These are phyloP conservation scores for Sebastes oblongus DNA, from an alignment of 2,797 vertebrate genomes.

Conservation along the genomic window DNA sequence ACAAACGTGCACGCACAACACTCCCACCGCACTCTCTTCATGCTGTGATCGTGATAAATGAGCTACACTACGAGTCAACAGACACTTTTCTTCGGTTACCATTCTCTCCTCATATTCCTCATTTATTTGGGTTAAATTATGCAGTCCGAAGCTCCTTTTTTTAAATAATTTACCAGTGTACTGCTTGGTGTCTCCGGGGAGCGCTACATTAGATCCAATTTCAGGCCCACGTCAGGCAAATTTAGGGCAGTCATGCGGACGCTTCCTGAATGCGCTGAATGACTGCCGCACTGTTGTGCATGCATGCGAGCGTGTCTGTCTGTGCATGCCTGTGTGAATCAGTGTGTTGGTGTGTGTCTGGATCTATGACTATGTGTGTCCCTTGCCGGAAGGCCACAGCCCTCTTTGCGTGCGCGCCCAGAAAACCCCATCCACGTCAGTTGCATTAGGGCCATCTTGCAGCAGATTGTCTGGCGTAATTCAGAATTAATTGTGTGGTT, in stretches of 20 bases:
- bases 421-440: slow-evolving; percentile 27
- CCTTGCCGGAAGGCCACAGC: slow-evolving; percentile 13
- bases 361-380: slow-evolving; percentile 7
- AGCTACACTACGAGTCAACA: slow-evolving; percentile 49
- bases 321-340: slow-evolving; percentile 1
- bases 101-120: slow-evolving; percentile 59
- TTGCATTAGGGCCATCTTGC: slow-evolving; percentile 41
- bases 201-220: slow-evolving; percentile 71
- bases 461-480: slow-evolving; percentile 61
- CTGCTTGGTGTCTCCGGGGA: slow-evolving; percentile 64
- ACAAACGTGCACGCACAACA: neutral
- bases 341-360: neutral
- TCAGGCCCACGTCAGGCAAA: slow-evolving; percentile 66
- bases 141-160: slow-evolving; percentile 53
- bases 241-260: slow-evolving; percentile 71
- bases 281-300: slow-evolving; percentile 8
- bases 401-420: neutral
- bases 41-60: slow-evolving; percentile 49
- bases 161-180: slow-evolving; percentile 68
- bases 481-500: slow-evolving; percentile 66
- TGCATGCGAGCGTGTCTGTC: neutral
- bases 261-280: slow-evolving; percentile 51
- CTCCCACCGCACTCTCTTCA: slow-evolving; percentile 1
- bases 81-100: slow-evolving; percentile 58
- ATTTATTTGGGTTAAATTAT: slow-evolving; percentile 72